These are phyloP conservation scores for Berghia stephanieae DNA, from an alignment of 1,140 invertebrate genomes.

Conservation along the genomic window DNA sequence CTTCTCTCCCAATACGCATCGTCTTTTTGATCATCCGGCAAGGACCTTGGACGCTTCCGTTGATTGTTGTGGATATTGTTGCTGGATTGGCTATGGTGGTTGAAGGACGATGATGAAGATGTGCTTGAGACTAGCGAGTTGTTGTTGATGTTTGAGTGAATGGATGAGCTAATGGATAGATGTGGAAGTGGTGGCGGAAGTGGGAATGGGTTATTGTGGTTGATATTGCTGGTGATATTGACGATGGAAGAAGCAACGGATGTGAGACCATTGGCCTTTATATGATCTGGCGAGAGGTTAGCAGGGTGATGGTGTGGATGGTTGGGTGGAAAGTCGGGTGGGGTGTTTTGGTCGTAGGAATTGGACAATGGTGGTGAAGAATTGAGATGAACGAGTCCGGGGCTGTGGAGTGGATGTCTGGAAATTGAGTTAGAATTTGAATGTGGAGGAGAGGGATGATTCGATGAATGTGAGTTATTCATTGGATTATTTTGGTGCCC, in stretches of 20 bases:
- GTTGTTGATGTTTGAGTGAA: no score
- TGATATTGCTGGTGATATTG: no score
- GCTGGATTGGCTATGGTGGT: no score
- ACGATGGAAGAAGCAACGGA: not conserved
- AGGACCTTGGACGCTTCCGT: conserved; percentile 26
- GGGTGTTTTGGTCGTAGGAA: not conserved
- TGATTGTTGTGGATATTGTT: not conserved
- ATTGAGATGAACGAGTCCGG: not conserved
- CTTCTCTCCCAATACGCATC: conserved; percentile 86
- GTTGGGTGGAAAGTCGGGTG: not conserved
- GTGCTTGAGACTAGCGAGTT: conserved; percentile 26
- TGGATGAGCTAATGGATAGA: no score
- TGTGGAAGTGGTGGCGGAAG: conserved; percentile 4
- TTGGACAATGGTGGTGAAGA: not conserved
- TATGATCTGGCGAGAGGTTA: not conserved
- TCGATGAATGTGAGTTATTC: not conserved
- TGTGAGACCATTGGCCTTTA: not conserved
- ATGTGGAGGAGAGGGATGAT: not conserved
- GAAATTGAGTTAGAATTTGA: not conserved
- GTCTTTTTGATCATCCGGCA: conserved; percentile 73
- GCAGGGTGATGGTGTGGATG: not conserved
- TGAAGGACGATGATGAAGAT: not conserved
- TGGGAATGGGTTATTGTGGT: not conserved
- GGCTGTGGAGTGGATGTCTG: conserved; percentile 11
- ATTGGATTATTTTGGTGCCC: not conserved